phyloP scores from a whole-genome alignment of 2,888 invertebrate species.

The Parelbella ahira region DNA sequence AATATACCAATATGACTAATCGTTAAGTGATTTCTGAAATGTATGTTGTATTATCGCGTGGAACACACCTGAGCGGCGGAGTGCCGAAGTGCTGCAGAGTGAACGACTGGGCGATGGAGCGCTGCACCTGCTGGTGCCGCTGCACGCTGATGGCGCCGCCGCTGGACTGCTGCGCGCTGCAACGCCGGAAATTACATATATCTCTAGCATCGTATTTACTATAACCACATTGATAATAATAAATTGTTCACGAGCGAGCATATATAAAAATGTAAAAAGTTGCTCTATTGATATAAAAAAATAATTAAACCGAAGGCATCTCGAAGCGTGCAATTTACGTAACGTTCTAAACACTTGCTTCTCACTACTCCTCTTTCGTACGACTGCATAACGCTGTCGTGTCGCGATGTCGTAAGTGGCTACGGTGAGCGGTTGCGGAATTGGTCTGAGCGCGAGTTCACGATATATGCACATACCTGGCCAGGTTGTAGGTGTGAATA shows the following conservation, averaged over 20 bases:
- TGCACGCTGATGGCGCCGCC: conserved; percentile 55
- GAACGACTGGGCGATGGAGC: conserved; percentile 68
- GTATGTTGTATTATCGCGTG: too few species aligned
- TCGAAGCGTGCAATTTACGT: conserved; percentile 14
- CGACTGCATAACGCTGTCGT: conserved; percentile 7
- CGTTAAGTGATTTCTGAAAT: too few species aligned
- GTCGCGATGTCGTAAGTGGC: conserved; percentile 8
- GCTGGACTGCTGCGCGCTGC: conserved; percentile 61
- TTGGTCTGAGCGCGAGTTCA: conserved; percentile 4
- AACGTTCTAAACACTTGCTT: conserved; percentile 16
- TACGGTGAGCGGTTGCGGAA: conserved; percentile 2
- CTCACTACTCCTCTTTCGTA: conserved; percentile 6
- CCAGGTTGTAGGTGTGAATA: conserved; percentile 87
- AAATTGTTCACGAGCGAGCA: background rate
- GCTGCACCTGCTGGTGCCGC: conserved; percentile 65
- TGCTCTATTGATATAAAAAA: too few species aligned
- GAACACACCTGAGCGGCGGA: conserved; percentile 61
- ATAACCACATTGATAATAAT: too few species aligned
- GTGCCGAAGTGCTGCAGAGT: conserved; percentile 73
- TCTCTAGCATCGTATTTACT: too few species aligned
- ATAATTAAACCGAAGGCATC: too few species aligned
- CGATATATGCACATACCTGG: too few species aligned
- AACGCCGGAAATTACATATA: too few species aligned
- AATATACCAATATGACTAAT: too few species aligned
- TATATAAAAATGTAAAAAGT: too few species aligned